Evolutionary conservation across 2,113 vertebrate genomes (phyloP).

Genomic region (Dipodomys ordii): DNA sequence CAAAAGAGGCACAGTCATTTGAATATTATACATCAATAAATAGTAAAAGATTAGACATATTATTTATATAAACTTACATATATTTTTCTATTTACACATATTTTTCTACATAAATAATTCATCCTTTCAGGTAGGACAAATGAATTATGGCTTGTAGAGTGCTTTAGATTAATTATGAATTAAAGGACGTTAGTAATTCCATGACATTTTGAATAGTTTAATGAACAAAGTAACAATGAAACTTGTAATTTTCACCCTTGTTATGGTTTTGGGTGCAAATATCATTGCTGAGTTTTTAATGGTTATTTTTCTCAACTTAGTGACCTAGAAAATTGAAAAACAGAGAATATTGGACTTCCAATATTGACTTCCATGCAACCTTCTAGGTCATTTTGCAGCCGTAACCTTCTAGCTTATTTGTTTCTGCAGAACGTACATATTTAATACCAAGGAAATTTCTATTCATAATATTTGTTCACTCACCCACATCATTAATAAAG

Average conservation of each 20-base stretch:
- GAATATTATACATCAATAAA: neutral
- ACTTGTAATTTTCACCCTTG: neutral
- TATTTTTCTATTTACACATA: neutral
- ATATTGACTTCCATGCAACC: neutral
- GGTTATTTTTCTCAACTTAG: neutral
- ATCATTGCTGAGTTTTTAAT: neutral
- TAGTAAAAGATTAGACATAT: neutral
- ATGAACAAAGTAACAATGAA: neutral
- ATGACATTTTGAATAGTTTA: neutral
- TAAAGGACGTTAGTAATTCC: neutral
- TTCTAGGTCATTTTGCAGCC: constrained; percentile 28
- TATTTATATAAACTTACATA: neutral
- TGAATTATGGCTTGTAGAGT: neutral
- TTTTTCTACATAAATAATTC: neutral
- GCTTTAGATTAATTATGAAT: neutral
- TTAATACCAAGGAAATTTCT: constrained; percentile 57
- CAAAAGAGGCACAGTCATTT: neutral
- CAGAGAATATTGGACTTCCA: neutral
- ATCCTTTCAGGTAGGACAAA: neutral
- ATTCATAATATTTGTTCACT: constrained; percentile 78
- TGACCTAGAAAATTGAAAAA: neutral
- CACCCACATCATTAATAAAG: constrained; percentile 77
- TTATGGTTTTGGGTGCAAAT: neutral
- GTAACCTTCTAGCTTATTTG: constrained; percentile 44
- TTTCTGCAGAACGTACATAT: constrained; percentile 72